These are phyloP conservation scores for Thalassoma bifasciatum DNA, from an alignment of 2,113 vertebrate genomes.

Conservation along the genomic window DNA sequence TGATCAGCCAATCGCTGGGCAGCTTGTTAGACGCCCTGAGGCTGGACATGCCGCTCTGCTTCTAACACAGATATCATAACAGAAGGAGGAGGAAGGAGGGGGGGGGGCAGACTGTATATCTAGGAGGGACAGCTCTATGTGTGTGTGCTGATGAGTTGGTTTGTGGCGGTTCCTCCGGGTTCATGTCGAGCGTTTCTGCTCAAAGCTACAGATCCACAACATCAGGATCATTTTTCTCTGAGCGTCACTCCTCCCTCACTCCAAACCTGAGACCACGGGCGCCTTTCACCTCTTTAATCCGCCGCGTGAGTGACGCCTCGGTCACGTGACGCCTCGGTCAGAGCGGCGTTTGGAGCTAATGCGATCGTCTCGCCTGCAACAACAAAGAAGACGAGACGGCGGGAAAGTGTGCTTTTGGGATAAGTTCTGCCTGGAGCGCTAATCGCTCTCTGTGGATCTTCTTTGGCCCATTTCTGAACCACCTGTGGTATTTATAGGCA, in stretches of 20 bases:
- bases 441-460: constrained; percentile 43
- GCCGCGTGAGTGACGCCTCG: constrained; percentile 2
- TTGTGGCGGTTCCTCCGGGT: constrained; percentile 10
- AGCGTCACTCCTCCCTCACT: constrained; percentile 17
- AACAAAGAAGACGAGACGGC: constrained; percentile 23
- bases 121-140: constrained; percentile 46
- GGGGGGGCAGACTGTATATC: constrained; percentile 23
- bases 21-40: constrained; percentile 37
- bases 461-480: constrained; percentile 68
- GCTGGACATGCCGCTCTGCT: constrained; percentile 34
- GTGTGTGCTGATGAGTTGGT: constrained; percentile 17
- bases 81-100: constrained; percentile 35
- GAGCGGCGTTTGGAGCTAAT: background rate
- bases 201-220: constrained; percentile 18
- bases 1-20: constrained; percentile 59
- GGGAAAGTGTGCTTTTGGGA: constrained; percentile 47
- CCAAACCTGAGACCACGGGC: constrained; percentile 16
- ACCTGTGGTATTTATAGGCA: constrained; percentile 71
- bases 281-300: constrained; percentile 8
- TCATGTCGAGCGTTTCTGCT: constrained; percentile 12
- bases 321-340: constrained; percentile 15
- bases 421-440: constrained; percentile 51
- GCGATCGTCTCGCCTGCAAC: background rate
- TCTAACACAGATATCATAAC: constrained; percentile 56
- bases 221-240: constrained; percentile 19